Evolutionary conservation across 2,113 vertebrate species (phyloP).

Genomic region (Progne subis): DNA sequence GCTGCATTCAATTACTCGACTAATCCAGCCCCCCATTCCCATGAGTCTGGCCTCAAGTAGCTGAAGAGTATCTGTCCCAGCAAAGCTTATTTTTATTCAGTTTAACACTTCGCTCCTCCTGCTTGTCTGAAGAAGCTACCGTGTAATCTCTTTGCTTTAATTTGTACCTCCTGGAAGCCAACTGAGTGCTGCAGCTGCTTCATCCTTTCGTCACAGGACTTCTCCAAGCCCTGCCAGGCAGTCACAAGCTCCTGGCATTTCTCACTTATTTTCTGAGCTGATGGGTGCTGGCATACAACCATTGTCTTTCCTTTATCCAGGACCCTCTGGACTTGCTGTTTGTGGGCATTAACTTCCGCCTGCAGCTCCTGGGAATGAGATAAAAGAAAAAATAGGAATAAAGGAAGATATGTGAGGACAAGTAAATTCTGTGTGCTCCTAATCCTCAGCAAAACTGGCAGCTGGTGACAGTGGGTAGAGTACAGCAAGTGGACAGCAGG

Average conservation of each 20-base stretch:
- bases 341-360: constrained; percentile 80
- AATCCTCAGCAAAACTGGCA: not conserved
- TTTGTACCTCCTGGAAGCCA: constrained; percentile 81
- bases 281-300: constrained; percentile 64
- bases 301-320: constrained; percentile 79
- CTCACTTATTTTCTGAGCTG: constrained; percentile 67
- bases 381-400: not conserved
- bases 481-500: not conserved
- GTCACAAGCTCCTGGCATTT: constrained; percentile 75
- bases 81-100: not conserved
- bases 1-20: not conserved
- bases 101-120: not conserved
- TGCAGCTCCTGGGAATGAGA: constrained; percentile 76
- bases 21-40: not conserved
- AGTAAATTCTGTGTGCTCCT: not conserved
- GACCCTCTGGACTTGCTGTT: constrained; percentile 74
- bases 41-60: not conserved
- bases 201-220: constrained; percentile 73
- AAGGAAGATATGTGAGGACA: not conserved
- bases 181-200: constrained; percentile 77
- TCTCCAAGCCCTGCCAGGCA: constrained; percentile 83
- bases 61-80: not conserved
- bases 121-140: not conserved
- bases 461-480: not conserved
- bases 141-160: not conserved